Conservation (phyloP, 1,140 invertebrate genomes). For the Nephila pilipes region DNA sequence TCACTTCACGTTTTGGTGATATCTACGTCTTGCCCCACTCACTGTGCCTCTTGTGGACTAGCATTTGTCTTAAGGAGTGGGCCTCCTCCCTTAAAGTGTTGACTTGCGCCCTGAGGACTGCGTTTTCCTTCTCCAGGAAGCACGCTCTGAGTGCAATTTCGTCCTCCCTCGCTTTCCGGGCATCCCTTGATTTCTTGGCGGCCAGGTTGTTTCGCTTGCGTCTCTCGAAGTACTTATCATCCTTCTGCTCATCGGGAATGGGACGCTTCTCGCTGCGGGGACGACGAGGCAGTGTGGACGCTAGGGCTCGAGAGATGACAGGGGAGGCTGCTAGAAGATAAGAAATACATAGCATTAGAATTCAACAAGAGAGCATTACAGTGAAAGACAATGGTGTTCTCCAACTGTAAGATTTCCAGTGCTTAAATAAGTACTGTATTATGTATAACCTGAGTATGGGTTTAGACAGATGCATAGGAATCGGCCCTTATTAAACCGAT, state of each 20-base stretch:
- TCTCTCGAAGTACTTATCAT: slow-evolving; percentile 92
- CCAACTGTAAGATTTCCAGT: no score
- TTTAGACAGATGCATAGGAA: no score
- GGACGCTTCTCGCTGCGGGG: slow-evolving; percentile 91
- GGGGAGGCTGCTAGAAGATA: slow-evolving; percentile 82
- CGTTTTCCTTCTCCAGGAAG: slow-evolving; percentile 91
- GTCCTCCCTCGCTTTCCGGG: slow-evolving; percentile 93
- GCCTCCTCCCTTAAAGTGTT: slow-evolving; percentile 90
- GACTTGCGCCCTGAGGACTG: slow-evolving; percentile 89
- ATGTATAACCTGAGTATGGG: no score
- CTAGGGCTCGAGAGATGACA: slow-evolving; percentile 80
- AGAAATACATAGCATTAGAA: no score
- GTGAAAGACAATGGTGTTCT: no score
- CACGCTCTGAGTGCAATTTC: slow-evolving; percentile 94
- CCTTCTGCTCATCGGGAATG: slow-evolving; percentile 84
- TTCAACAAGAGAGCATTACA: no score
- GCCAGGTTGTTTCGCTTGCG: slow-evolving; percentile 96
- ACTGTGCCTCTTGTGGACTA: slow-evolving; percentile 79
- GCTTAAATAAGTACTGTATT: no score
- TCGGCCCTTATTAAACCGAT: no score
- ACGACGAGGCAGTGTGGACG: slow-evolving; percentile 82
- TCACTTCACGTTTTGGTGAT: neutral
- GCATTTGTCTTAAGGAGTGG: slow-evolving; percentile 86
- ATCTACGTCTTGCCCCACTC: slow-evolving; percentile 55
- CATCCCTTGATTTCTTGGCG: slow-evolving; percentile 95